Percentiles rank a stretch among this genome's conserved stretches.
phyloP scores from a whole-genome alignment of 1,140 invertebrate genomes.

The Andrena cerasifolii region DNA sequence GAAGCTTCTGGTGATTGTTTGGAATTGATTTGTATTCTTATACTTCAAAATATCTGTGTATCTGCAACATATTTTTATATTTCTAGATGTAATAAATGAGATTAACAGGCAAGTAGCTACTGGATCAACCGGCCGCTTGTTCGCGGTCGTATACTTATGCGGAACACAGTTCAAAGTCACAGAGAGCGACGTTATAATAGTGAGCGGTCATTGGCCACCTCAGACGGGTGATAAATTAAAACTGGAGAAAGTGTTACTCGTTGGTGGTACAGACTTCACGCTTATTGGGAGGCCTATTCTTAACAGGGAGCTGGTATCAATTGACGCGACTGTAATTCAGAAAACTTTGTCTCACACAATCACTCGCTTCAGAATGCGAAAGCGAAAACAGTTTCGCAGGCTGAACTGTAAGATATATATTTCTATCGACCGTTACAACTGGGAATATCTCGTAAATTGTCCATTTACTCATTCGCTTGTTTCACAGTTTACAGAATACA shows the following conservation, averaged over 20 bases:
- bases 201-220: slow-evolving; percentile 93
- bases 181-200: slow-evolving; percentile 91
- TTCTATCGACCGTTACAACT: neutral
- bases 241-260: slow-evolving; percentile 93
- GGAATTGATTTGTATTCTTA: slow-evolving; percentile 32
- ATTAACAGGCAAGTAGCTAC: slow-evolving; percentile 85
- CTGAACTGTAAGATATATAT: slow-evolving; percentile 85
- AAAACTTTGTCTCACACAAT: slow-evolving; percentile 94
- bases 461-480: neutral
- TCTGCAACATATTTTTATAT: slow-evolving; percentile 39
- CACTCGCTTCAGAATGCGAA: slow-evolving; percentile 88
- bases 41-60: slow-evolving; percentile 17
- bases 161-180: slow-evolving; percentile 95
- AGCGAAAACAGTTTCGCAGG: slow-evolving; percentile 89
- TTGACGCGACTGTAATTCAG: slow-evolving; percentile 94
- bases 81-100: slow-evolving; percentile 81
- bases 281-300: slow-evolving; percentile 92
- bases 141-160: slow-evolving; percentile 92
- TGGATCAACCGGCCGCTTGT: slow-evolving; percentile 87
- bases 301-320: slow-evolving; percentile 87
- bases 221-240: slow-evolving; percentile 91
- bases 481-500: slow-evolving; percentile 85
- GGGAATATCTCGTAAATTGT: neutral
- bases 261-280: slow-evolving; percentile 93
- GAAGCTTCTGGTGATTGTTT: slow-evolving; percentile 56